Evolutionary conservation across 2,113 vertebrate species (phyloP).

Genomic region (Diglossa brunneiventris): DNA sequence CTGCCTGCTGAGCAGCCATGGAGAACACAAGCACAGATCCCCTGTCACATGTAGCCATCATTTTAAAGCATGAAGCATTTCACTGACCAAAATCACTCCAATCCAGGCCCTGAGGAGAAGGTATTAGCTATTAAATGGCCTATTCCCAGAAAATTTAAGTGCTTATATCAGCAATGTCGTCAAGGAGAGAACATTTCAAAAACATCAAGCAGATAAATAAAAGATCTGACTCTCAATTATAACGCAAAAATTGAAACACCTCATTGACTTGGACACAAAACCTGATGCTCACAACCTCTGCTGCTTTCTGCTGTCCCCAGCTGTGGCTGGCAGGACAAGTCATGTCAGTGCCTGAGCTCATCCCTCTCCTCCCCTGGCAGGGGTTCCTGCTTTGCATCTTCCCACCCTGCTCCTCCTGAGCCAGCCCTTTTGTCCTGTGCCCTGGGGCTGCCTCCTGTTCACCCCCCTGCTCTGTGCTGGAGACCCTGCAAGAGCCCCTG

Average conservation of each 20-base stretch:
- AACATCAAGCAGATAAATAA: neutral
- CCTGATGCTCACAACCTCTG: neutral
- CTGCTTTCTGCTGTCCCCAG: neutral
- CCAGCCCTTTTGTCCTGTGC: neutral
- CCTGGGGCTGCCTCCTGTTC: neutral
- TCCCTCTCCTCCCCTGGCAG: neutral
- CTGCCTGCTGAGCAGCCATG: neutral
- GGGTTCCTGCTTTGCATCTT: neutral
- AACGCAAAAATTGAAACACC: neutral
- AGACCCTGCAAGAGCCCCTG: neutral
- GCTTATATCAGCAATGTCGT: neutral
- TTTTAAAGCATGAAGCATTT: neutral
- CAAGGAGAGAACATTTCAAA: neutral
- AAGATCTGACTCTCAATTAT: neutral
- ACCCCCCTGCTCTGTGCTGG: neutral
- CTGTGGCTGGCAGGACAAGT: neutral
- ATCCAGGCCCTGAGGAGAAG: neutral
- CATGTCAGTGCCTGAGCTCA: neutral
- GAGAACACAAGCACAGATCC: neutral
- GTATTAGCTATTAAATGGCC: neutral
- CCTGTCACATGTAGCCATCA: neutral
- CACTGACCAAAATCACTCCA: neutral
- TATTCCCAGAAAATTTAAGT: neutral
- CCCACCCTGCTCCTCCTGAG: neutral
- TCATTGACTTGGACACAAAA: neutral